phyloP scores from a whole-genome alignment of 2,888 invertebrate genomes.

The Agrotis exclamationis region DNA sequence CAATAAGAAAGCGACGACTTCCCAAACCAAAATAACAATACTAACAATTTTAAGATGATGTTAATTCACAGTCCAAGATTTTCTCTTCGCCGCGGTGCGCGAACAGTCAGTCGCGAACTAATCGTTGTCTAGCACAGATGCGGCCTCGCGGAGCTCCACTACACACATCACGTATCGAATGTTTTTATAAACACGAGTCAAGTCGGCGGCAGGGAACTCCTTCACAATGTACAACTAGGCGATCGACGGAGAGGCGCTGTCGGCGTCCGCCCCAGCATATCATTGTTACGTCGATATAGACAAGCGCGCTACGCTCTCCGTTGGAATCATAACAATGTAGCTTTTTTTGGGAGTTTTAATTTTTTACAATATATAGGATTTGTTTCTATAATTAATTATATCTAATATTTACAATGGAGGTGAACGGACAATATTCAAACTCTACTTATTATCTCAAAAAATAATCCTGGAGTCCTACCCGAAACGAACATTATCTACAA shows the following conservation, averaged over 20 bases:
- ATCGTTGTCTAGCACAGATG: constrained; percentile 63
- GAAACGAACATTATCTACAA: constrained; percentile 90
- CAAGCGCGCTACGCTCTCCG: constrained; percentile 83
- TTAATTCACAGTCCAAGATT: constrained; percentile 65
- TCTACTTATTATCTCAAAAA: constrained; percentile 86
- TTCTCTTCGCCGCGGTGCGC: constrained; percentile 59
- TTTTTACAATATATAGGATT: constrained; percentile 91
- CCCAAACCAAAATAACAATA: constrained; percentile 85
- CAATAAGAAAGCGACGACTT: constrained; percentile 85
- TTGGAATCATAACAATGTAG: constrained; percentile 88
- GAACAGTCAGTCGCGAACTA: constrained; percentile 40
- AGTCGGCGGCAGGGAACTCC: constrained; percentile 70
- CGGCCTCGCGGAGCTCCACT: constrained; percentile 50
- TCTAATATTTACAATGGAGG: constrained; percentile 91
- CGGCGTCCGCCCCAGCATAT: constrained; percentile 80
- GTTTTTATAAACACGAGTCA: constrained; percentile 74
- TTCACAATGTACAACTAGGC: constrained; percentile 66
- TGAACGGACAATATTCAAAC: constrained; percentile 89
- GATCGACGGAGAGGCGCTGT: constrained; percentile 62
- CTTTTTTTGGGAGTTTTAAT: constrained; percentile 90
- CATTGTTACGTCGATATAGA: constrained; percentile 82
- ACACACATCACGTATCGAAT: constrained; percentile 63
- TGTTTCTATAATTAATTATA: constrained; percentile 91
- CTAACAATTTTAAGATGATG: constrained; percentile 81
- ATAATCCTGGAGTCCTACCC: constrained; percentile 88